Percentiles rank a stretch among this genome's conserved stretches.
Conservation (phyloP, 2,113 vertebrate species). For the Pygoscelis adeliae region DNA sequence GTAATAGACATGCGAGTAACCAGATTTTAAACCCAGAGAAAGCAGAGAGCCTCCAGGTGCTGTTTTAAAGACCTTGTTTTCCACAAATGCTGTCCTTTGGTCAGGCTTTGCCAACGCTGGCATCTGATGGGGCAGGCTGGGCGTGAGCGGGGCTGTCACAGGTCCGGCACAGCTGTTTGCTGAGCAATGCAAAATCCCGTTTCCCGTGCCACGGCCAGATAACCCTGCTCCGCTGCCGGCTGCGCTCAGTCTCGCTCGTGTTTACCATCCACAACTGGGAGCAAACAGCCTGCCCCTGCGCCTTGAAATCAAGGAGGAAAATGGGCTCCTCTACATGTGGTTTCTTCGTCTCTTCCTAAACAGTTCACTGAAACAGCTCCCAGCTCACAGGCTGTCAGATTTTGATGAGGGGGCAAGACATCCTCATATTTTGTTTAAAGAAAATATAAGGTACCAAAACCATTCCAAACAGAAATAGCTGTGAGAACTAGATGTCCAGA, state of each 20-base stretch:
- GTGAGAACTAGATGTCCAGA: background rate
- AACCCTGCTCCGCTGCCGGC: background rate
- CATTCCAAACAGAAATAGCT: background rate
- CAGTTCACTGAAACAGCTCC: background rate
- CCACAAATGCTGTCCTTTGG: rapidly evolving
- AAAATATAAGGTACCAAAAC: background rate
- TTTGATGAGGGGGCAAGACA: background rate
- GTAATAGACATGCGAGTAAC: background rate
- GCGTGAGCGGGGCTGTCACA: rapidly evolving
- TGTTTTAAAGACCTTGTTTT: background rate
- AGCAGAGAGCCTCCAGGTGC: background rate
- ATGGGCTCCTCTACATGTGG: background rate
- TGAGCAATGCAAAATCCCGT: rapidly evolving
- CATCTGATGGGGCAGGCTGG: rapidly evolving
- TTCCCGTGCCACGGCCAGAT: background rate
- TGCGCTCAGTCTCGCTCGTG: background rate
- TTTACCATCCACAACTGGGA: background rate
- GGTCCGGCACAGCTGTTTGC: background rate
- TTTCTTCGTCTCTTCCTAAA: background rate
- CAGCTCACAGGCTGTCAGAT: background rate
- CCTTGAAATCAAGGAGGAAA: background rate
- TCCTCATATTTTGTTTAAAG: background rate
- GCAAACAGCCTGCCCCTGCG: background rate
- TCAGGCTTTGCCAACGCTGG: background rate
- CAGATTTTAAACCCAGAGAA: background rate